A percentile compares a stretch with the other conserved stretches of the same genome.
phyloP scores from a whole-genome alignment of 2,888 invertebrate species.

The Philopedon plagiatum region DNA sequence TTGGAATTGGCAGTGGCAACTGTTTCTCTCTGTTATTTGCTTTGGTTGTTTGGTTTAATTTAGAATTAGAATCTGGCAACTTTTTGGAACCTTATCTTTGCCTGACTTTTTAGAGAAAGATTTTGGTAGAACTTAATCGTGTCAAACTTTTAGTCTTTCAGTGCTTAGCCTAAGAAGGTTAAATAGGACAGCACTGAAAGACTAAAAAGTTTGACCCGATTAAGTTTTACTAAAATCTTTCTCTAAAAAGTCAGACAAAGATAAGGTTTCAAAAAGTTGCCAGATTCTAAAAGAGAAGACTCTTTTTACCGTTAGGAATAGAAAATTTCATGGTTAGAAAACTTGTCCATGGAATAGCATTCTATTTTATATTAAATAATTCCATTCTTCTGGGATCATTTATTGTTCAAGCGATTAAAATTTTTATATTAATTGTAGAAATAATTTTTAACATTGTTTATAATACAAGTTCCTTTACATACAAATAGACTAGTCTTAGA shows the following conservation, averaged over 20 bases:
- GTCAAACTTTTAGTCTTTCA: conserved; percentile 65
- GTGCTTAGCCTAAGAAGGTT: no score
- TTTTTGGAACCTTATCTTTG: conserved; percentile 58
- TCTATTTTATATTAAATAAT: no score
- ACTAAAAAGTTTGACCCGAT: conserved; percentile 66
- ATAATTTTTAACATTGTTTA: no score
- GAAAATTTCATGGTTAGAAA: conserved; percentile 72
- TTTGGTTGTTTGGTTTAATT: conserved; percentile 59
- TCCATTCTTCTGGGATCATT: no score
- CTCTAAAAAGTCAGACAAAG: conserved; percentile 56
- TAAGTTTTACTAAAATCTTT: conserved; percentile 66
- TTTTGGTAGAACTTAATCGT: conserved; percentile 68
- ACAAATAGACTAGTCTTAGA: no score
- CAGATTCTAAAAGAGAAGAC: conserved; percentile 55
- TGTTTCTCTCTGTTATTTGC: conserved; percentile 59
- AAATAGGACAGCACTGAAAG: conserved; percentile 60
- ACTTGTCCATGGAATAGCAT: conserved; percentile 76
- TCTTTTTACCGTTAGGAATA: conserved; percentile 63
- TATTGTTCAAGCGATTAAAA: no score
- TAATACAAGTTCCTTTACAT: no score
- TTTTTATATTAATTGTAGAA: no score
- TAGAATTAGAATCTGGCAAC: conserved; percentile 54
- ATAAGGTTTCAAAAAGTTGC: conserved; percentile 57
- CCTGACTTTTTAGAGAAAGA: conserved; percentile 61
- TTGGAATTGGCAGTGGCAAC: conserved; percentile 70